Evolutionary conservation across 2,113 vertebrate species (phyloP).

Genomic region (Corydoras maculifer): DNA sequence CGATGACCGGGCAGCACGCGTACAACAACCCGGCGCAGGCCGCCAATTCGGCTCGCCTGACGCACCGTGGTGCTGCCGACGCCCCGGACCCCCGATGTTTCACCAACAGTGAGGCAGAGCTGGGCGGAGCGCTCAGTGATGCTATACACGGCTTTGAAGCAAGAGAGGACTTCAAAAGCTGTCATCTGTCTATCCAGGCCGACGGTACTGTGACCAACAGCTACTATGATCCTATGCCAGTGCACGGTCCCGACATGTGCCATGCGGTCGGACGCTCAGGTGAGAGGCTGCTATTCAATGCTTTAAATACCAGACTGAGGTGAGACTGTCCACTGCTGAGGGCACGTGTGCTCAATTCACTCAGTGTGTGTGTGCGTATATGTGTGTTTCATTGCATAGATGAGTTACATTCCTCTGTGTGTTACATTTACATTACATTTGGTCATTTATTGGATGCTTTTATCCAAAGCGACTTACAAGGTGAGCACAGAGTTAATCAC

Average conservation of each 20-base stretch:
- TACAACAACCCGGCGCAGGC: slow-evolving; percentile 51
- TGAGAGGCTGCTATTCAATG: slow-evolving; percentile 1
- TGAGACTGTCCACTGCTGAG: too few species aligned
- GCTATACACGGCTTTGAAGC: slow-evolving; percentile 65
- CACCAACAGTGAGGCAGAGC: slow-evolving; percentile 56
- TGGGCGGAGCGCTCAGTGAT: slow-evolving; percentile 59
- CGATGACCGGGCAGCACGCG: slow-evolving; percentile 51
- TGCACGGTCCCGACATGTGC: slow-evolving; percentile 56
- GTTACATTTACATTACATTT: too few species aligned
- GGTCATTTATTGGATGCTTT: too few species aligned
- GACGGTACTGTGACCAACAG: slow-evolving; percentile 72
- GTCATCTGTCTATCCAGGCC: slow-evolving; percentile 70
- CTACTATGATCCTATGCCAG: slow-evolving; percentile 55
- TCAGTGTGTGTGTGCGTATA: background rate
- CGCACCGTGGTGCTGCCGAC: slow-evolving; percentile 52
- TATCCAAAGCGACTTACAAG: too few species aligned
- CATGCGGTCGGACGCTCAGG: slow-evolving; percentile 52
- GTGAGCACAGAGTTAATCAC: too few species aligned
- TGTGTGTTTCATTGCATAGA: background rate
- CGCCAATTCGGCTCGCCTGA: slow-evolving; percentile 54
- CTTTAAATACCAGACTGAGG: too few species aligned
- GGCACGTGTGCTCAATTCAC: too few species aligned
- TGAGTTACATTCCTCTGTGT: too few species aligned
- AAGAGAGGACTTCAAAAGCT: slow-evolving; percentile 68
- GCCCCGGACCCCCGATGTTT: slow-evolving; percentile 46